Conservation (phyloP, 1,140 invertebrate genomes). For the Chironomus tepperi region DNA sequence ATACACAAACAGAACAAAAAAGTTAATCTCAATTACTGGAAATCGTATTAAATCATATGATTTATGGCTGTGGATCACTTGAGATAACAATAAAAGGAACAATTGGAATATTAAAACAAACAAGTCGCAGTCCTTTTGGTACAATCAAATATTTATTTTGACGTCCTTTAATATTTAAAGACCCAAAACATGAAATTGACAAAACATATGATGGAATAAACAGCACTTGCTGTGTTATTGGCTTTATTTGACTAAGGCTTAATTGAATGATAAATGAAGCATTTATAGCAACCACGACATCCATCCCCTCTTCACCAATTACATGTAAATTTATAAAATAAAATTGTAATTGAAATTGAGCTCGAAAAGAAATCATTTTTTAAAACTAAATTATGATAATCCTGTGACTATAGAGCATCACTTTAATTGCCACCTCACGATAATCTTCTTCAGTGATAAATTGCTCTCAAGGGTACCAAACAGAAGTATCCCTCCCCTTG, state of each 20-base stretch:
- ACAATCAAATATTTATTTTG: neutral
- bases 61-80: slow-evolving; percentile 6
- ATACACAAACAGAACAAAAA: neutral
- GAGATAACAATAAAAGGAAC: neutral
- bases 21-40: neutral
- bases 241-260: slow-evolving; percentile 2
- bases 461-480: slow-evolving; percentile 12
- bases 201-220: neutral
- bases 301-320: neutral
- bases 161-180: neutral
- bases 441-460: slow-evolving; percentile 21
- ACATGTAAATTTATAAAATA: slow-evolving; percentile 18
- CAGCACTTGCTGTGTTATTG: neutral
- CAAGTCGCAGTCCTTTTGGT: neutral
- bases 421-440: slow-evolving; percentile 22
- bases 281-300: neutral
- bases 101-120: neutral
- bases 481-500: neutral
- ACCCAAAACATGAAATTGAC: neutral
- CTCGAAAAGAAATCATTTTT: neutral
- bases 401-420: neutral
- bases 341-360: slow-evolving; percentile 21
- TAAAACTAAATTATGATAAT: slow-evolving; percentile 24
- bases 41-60: slow-evolving; percentile 1
- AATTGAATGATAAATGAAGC: slow-evolving; percentile 21